Base-by-base conservation (phyloP, 2,797 vertebrate genomes). In the Coregonus suidteri region DNA sequence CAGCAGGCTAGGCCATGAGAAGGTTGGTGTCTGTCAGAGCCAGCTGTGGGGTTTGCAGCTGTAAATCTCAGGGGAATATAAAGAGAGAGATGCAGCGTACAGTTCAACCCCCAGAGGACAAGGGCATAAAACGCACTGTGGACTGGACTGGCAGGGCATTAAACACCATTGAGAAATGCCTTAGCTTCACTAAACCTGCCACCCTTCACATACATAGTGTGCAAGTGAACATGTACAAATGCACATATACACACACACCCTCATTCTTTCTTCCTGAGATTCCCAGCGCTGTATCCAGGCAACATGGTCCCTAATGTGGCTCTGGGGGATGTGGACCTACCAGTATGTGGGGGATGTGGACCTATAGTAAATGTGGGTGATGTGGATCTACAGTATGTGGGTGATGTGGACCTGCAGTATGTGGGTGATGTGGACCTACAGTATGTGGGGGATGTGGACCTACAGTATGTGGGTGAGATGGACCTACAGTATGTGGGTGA, bases 271-370 rank as follows among this genome's bases (percentile, higher is more conserved):
- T 31, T 31, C 0, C 1, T 1, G 30, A 78, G 77, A 91, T 92
- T 90, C 90, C 86, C 35, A 18, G 67, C 20, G 74, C 76, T 66
- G 89, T 87, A 83, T 73, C 89, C 87, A 86, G 87, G 88, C 85
- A 84, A 92, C 91, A 83, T 47, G 47, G 68, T 30, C 37, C 37
- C 47, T 76, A 35, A 59, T n/a, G n/a, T 59, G 56, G 56, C 6
- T n/a, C 56, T 59, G 41, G 41, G 9, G 0, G 9, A 47, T 2
- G 41, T 47, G 41, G 2, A 47, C 41, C 41, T 47, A 47, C 41
- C 41, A 41, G 41, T 41, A 41, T 41, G 41, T 41, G 25, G 25
- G 25, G n/a, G 25, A 7, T 20, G 25, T 25, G 25, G 25, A 25
- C 25, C 25, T 25, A 25, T 25, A 34, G 34, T 69, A n/a, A n/a